Base-by-base conservation (phyloP, 1,140 invertebrate genomes). In the Stegodyphus mimosarum region DNA sequence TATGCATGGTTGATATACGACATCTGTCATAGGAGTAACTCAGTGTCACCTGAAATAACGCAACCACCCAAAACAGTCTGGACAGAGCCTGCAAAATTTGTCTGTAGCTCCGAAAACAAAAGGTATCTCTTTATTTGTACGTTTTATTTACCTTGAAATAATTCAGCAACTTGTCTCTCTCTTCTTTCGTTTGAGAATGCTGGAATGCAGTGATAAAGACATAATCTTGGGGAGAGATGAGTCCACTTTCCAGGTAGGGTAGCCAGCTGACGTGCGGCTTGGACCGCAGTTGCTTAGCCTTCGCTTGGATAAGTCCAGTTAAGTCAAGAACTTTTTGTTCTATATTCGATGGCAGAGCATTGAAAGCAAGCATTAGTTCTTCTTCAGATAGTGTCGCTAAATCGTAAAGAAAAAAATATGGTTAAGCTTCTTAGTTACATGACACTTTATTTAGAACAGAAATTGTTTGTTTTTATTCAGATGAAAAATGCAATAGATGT, bases 191-290 rank as follows among this genome's bases (percentile, higher is more conserved):
- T 49, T 69, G 33, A 7, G 81, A 13, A 3, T 18, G n/a, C 48
- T 84, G 81, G 7, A 75, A 84, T 0, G 50, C 50, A 17, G 11
- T 75, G 9, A 84, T 49, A 60, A 84, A 84, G 11, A n/a, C 9
- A 33, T 49, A 84, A 6, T 84, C 81, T 0, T 55, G 48, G 18
- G 75, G 11, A 49, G 0, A 49, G n/a, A 84, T 84, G 13, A 75
- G 17, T n/a, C 49, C 10, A 7, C 18, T 49, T 17, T 84, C 73
- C 7, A 55, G 18, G 49, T 84, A 84, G 15, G 72, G 50, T 18
- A 18, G 6, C 72, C 72, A 84, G 6, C 76, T 50, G 1, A 84
- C 18, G 6, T 49, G 72, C 5, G 17, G 17, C 33, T 84, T 49
- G 5, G 64, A 9, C 0, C 73, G 72, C 6, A 84, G 55, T 17